These are phyloP conservation scores for Brachionichthys hirsutus DNA, from an alignment of 2,113 vertebrate genomes.

Conservation along the genomic window DNA sequence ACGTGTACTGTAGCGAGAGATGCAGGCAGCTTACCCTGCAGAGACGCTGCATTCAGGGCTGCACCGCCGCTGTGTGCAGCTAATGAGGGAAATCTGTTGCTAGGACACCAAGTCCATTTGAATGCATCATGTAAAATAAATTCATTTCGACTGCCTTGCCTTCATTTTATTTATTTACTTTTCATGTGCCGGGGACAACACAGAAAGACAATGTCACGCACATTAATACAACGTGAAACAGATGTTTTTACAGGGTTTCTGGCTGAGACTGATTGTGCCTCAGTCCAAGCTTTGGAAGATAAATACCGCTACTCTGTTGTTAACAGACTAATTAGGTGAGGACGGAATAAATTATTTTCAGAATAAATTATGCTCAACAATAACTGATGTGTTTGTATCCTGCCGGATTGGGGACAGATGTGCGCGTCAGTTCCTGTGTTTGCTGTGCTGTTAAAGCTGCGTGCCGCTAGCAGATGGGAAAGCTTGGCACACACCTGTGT, in stretches of 20 bases:
- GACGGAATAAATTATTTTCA: neutral
- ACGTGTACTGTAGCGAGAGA: constrained; percentile 13
- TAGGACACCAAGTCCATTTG: constrained; percentile 55
- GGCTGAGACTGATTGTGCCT: constrained; percentile 8
- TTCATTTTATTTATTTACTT: constrained; percentile 33
- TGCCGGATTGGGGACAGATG: neutral
- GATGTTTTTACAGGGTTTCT: constrained; percentile 35
- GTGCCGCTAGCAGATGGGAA: neutral
- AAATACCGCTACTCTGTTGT: neutral
- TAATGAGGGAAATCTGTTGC: constrained; percentile 54
- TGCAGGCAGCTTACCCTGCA: constrained; percentile 18
- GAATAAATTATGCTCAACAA: neutral
- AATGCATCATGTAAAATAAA: constrained; percentile 47
- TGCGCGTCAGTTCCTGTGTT: neutral
- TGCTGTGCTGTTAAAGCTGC: neutral
- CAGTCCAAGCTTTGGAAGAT: neutral
- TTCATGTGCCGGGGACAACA: constrained; percentile 11
- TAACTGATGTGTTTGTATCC: neutral
- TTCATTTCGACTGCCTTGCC: constrained; percentile 26
- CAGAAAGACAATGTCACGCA: constrained; percentile 12
- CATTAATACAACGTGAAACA: constrained; percentile 39
- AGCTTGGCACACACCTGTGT: neutral
- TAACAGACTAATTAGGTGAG: constrained; percentile 1
- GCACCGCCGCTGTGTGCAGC: constrained; percentile 23
- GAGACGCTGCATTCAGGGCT: constrained; percentile 26